These are phyloP conservation scores for Notarius quadriscutis DNA, from an alignment of 2,113 vertebrate genomes.

Conservation along the genomic window DNA sequence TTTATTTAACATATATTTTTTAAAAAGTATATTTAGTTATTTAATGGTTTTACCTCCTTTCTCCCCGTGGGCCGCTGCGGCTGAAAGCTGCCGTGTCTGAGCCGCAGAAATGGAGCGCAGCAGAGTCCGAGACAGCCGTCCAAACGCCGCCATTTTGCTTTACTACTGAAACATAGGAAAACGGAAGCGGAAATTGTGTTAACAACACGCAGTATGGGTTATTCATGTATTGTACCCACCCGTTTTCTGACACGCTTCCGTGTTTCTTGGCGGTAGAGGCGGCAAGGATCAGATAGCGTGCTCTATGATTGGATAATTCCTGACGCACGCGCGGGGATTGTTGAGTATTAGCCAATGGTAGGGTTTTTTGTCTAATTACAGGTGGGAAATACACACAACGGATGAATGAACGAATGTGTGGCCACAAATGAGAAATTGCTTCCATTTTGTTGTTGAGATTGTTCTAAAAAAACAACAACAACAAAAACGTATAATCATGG, in stretches of 20 bases:
- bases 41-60: conserved; percentile 56
- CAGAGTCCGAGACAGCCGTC: conserved; percentile 59
- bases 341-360: neutral
- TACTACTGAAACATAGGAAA: neutral
- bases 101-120: conserved; percentile 54
- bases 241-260: neutral
- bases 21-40: neutral
- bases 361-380: no score
- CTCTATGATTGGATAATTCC: neutral
- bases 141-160: conserved; percentile 70
- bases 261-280: neutral
- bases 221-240: neutral
- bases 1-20: neutral
- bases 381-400: neutral
- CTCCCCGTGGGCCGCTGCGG: conserved; percentile 58
- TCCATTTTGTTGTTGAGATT: no score
- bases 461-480: no score
- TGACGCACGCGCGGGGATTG: neutral
- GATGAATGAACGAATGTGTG: no score
- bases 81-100: conserved; percentile 68
- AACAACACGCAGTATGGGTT: neutral
- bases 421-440: no score
- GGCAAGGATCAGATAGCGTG: neutral
- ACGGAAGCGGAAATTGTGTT: conserved; percentile 18
- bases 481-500: no score